Base-by-base conservation (phyloP, 2,797 vertebrate species). In the Onychomys torridus region DNA sequence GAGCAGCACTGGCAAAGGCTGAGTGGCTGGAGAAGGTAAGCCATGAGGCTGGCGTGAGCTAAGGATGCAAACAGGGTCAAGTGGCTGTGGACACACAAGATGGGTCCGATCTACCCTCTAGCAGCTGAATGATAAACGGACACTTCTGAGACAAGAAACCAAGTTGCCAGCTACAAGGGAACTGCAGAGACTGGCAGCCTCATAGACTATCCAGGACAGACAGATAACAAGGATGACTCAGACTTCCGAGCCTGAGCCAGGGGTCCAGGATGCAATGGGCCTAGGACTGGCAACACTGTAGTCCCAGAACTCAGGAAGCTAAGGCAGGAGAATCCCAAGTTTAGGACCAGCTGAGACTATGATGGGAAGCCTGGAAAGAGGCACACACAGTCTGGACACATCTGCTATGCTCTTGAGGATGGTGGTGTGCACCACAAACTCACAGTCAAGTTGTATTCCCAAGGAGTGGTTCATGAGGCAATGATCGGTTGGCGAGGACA, bases 341-440 rank as follows among this genome's bases (percentile, higher is more conserved):
- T 90, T 21, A 67, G 49, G 76, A 63, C 23, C 61, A 79, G 46
- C 61, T 34, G 9, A 79, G 11, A 32, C 40, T 21, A n/a, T 40
- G 34, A 25, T 0, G 2, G 14, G 43, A 67, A 32, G 10, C 37
- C 49, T n/a, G 61, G 49, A 1, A 1, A 46, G 76, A 55, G 27
- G 63, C 6, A 8, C 12, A 14, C 11, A 0, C 2, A 27, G 11
- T 77, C 43, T 52, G 2, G 34, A 27, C 0, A 55, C 6, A 52
- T 19, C 43, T 81, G 52, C 43, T 43, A 4, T 55, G 8, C 16
- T 40, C 77, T 34, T 14, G 29, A 73, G 43, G 57, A 59, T 27
- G 9, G 12, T 14, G 34, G 16, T 14, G 19, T 82, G 11, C 57
- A 63, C 25, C 43, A 46, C 27, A 37, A 32, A 23, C 32, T 43